Conservation (phyloP, 1,140 invertebrate genomes). For the Saccostrea cuccullata region DNA sequence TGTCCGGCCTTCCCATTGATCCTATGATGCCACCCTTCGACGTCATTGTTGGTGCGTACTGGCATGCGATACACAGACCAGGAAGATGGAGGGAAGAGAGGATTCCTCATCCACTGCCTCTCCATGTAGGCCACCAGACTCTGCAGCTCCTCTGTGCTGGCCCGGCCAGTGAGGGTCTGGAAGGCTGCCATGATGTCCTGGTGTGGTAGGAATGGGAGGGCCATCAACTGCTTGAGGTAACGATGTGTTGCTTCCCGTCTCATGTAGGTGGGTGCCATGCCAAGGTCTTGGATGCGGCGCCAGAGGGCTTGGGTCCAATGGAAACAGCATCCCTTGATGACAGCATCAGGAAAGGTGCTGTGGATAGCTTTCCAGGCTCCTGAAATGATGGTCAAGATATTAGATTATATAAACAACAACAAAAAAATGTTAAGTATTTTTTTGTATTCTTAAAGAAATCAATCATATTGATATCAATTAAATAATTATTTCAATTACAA, state of each 20-base stretch:
- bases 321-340: conserved; percentile 42
- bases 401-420: too few species aligned
- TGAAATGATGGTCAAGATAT: conserved; percentile 24
- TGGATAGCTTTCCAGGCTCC: conserved; percentile 30
- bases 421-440: too few species aligned
- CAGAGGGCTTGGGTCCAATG: conserved; percentile 41
- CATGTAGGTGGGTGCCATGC: conserved; percentile 24
- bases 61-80: neutral
- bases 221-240: conserved; percentile 30
- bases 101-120: neutral
- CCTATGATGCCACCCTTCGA: neutral
- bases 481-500: too few species aligned
- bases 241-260: neutral
- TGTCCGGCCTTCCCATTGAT: neutral
- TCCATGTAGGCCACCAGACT: neutral
- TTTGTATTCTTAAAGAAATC: too few species aligned
- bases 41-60: conserved; percentile 10
- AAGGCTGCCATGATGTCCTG: conserved; percentile 14
- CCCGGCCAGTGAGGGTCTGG: too few species aligned
- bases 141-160: neutral
- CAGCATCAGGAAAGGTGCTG: neutral
- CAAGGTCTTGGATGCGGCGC: conserved; percentile 12
- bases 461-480: too few species aligned
- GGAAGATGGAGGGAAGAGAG: neutral
- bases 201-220: conserved; percentile 35